Percentiles rank a stretch among this genome's conserved stretches.
Conservation (phyloP, 2,888 invertebrate genomes). For the Digitonthophagus gazella region DNA sequence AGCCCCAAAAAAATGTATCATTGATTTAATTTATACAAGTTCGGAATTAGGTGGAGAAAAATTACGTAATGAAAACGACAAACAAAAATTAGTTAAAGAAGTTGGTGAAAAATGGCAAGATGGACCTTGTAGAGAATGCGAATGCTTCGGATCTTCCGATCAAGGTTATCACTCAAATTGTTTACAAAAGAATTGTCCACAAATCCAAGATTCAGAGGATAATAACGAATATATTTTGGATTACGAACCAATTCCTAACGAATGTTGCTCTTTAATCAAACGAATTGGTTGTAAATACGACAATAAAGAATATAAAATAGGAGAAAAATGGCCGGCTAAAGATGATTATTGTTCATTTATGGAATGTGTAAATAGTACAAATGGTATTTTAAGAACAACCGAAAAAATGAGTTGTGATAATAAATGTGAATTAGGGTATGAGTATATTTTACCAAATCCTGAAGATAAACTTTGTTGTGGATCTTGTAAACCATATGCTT, state of each 20-base stretch:
- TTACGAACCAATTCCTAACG: conserved; percentile 54
- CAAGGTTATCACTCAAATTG: conserved; percentile 52
- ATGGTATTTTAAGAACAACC: conserved; percentile 56
- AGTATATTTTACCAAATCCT: conserved; percentile 49
- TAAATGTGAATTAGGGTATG: conserved; percentile 57
- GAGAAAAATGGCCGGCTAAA: conserved; percentile 59
- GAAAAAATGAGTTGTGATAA: conserved; percentile 57
- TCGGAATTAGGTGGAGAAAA: conserved; percentile 58
- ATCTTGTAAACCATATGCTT: conserved; percentile 58
- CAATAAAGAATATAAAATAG: conserved; percentile 51
- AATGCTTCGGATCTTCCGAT: conserved; percentile 51
- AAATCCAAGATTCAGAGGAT: conserved; percentile 49
- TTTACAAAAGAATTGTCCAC: conserved; percentile 55
- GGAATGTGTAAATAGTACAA: conserved; percentile 53
- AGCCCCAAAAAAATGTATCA: conserved; percentile 66
- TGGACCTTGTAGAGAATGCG: conserved; percentile 68
- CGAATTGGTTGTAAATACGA: conserved; percentile 60
- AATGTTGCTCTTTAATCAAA: conserved; percentile 63
- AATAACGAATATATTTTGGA: conserved; percentile 58
- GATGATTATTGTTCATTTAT: conserved; percentile 58
- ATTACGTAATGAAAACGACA: conserved; percentile 44
- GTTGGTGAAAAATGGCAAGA: conserved; percentile 66
- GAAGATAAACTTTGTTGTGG: conserved; percentile 62
- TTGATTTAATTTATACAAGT: conserved; percentile 57
- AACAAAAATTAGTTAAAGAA: conserved; percentile 57